These are phyloP conservation scores for Enteromius treurensis DNA, from an alignment of 2,797 vertebrate genomes.

Conservation along the genomic window DNA sequence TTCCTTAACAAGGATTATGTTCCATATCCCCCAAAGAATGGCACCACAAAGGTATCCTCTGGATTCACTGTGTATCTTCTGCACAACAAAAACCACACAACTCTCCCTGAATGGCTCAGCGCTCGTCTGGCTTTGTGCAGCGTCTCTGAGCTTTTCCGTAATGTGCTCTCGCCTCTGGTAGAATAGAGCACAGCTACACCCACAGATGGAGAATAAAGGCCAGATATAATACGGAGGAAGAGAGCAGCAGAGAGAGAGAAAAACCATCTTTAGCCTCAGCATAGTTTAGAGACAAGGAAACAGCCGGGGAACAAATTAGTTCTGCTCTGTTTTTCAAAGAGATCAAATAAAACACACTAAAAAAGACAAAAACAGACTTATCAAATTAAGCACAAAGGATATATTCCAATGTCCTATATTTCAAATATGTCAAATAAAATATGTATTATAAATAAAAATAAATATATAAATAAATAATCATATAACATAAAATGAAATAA, in stretches of 20 bases:
- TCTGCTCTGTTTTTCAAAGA: conserved; percentile 55
- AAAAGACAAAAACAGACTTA: conserved; percentile 22
- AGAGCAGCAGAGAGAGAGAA: conserved; percentile 30
- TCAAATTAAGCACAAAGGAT: conserved; percentile 11
- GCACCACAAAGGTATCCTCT: conserved; percentile 1
- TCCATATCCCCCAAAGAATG: background rate
- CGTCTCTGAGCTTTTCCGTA: conserved; percentile 40
- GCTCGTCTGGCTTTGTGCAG: conserved; percentile 31
- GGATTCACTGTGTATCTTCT: background rate
- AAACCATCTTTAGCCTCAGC: conserved; percentile 27
- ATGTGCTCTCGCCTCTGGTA: conserved; percentile 36
- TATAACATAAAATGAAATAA: background rate
- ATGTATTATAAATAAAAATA: too few relatives aligned
- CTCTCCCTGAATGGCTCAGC: conserved; percentile 14
- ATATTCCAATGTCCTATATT: background rate
- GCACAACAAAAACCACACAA: conserved; percentile 10
- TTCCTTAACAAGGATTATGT: conserved; percentile 31
- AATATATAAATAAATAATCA: too few relatives aligned
- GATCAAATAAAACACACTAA: background rate
- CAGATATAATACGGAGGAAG: conserved; percentile 6
- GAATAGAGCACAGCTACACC: conserved; percentile 33
- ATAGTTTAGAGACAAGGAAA: conserved; percentile 53
- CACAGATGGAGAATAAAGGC: conserved; percentile 42
- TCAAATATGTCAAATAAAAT: background rate
- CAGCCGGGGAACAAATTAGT: conserved; percentile 51